phyloP scores from a whole-genome alignment of 2,888 invertebrate species.

The Apamea sordens region DNA sequence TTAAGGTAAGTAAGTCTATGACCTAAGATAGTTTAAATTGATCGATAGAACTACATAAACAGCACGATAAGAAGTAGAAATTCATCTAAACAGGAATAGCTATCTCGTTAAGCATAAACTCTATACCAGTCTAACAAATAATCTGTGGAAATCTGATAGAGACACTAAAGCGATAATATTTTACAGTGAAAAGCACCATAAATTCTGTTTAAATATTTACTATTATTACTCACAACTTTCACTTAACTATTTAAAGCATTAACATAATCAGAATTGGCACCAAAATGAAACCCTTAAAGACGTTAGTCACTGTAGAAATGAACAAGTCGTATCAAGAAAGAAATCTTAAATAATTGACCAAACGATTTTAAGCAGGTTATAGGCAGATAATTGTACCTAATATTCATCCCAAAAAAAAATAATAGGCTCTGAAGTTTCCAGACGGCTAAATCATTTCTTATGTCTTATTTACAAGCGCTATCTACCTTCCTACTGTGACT shows the following conservation, averaged over 20 bases:
- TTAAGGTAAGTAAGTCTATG: slow-evolving; percentile 53
- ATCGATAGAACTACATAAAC: slow-evolving; percentile 70
- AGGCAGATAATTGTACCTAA: slow-evolving; percentile 7
- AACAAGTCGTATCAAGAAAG: background rate
- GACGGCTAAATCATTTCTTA: slow-evolving; percentile 20
- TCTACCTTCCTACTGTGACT: slow-evolving; percentile 58
- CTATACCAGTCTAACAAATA: slow-evolving; percentile 57
- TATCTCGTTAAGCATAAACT: slow-evolving; percentile 59
- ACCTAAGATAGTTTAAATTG: slow-evolving; percentile 66
- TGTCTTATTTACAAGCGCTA: slow-evolving; percentile 39
- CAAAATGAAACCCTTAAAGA: slow-evolving; percentile 77
- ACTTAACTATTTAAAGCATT: slow-evolving; percentile 87
- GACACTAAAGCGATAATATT: slow-evolving; percentile 65
- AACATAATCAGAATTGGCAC: slow-evolving; percentile 87
- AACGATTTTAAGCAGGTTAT: slow-evolving; percentile 4
- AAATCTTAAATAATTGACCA: slow-evolving; percentile 35
- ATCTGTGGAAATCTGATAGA: slow-evolving; percentile 51
- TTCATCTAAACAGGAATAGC: slow-evolving; percentile 68
- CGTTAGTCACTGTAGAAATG: slow-evolving; percentile 61
- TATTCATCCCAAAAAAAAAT: slow-evolving; percentile 26
- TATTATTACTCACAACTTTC: slow-evolving; percentile 86
- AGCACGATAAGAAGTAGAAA: slow-evolving; percentile 69
- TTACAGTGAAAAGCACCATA: slow-evolving; percentile 85
- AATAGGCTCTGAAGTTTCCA: slow-evolving; percentile 20
- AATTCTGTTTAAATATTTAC: slow-evolving; percentile 80